phyloP scores from a whole-genome alignment of 2,888 invertebrate species.

The Nomada flava region DNA sequence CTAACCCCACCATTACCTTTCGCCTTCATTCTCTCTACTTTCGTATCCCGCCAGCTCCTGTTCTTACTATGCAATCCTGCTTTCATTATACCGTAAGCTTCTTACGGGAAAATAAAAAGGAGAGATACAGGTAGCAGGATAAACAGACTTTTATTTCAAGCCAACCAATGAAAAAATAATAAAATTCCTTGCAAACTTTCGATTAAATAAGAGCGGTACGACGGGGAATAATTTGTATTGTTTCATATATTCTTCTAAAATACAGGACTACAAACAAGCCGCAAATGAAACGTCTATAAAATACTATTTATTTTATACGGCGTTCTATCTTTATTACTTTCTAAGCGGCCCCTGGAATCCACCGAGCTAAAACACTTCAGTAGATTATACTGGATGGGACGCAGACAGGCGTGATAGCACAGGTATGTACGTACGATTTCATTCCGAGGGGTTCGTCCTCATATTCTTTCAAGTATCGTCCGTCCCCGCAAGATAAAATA shows the following conservation, averaged over 20 bases:
- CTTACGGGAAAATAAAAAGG: background rate
- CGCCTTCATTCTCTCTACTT: background rate
- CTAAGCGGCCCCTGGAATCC: conserved; percentile 37
- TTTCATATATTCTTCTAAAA: background rate
- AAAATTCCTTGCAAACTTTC: background rate
- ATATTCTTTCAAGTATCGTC: conserved; percentile 63
- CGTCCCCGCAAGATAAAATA: conserved; percentile 69
- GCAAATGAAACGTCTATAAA: background rate
- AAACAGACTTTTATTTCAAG: background rate
- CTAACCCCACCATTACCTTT: background rate
- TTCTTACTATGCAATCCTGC: background rate
- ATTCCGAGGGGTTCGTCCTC: conserved; percentile 54
- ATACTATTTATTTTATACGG: conserved; percentile 30
- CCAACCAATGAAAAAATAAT: background rate
- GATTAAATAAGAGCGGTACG: too few relatives aligned
- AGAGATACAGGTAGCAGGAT: background rate
- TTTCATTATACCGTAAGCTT: conserved; percentile 1
- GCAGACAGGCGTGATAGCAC: conserved; percentile 42
- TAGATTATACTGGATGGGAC: conserved; percentile 52
- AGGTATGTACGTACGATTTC: conserved; percentile 63
- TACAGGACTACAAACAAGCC: background rate
- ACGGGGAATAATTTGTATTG: too few relatives aligned
- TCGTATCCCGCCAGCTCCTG: background rate
- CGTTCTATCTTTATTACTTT: conserved; percentile 29
- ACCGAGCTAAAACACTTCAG: conserved; percentile 52